These are phyloP conservation scores for Valencia hispanica DNA, from an alignment of 2,797 vertebrate genomes.

Conservation along the genomic window DNA sequence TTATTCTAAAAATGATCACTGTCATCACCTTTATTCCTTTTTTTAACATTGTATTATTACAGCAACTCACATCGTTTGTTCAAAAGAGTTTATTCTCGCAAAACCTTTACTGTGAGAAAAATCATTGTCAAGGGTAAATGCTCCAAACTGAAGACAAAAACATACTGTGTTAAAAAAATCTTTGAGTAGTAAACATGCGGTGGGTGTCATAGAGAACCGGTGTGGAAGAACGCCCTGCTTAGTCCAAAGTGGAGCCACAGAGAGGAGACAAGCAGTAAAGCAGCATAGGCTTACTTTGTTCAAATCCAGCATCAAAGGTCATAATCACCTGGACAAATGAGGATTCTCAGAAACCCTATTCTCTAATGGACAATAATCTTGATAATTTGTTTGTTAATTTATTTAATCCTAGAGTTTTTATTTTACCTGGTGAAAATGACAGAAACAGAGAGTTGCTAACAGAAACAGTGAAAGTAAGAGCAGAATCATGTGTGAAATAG, in stretches of 20 bases:
- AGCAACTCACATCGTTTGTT: background rate
- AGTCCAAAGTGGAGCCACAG: slow-evolving; percentile 34
- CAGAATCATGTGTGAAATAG: slow-evolving; percentile 69
- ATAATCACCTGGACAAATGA: slow-evolving; percentile 73
- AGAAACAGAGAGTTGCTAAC: slow-evolving; percentile 25
- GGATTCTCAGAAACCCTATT: slow-evolving; percentile 49
- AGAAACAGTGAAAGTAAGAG: slow-evolving; percentile 34
- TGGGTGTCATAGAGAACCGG: slow-evolving; percentile 29
- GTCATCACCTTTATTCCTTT: background rate
- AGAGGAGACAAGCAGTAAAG: slow-evolving; percentile 66
- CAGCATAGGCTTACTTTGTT: slow-evolving; percentile 42
- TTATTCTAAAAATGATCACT: background rate
- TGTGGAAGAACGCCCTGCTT: slow-evolving; percentile 21
- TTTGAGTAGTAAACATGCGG: slow-evolving; percentile 11
- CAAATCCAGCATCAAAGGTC: slow-evolving; percentile 78
- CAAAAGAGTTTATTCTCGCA: slow-evolving; percentile 32
- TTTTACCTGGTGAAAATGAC: slow-evolving; percentile 48
- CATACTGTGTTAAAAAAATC: slow-evolving; percentile 17
- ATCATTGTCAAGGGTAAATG: slow-evolving; percentile 30
- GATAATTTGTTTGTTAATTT: slow-evolving; percentile 56
- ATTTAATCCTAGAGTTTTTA: slow-evolving; percentile 51
- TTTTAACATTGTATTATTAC: background rate
- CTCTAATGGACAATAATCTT: slow-evolving; percentile 32
- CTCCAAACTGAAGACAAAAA: slow-evolving; percentile 38
- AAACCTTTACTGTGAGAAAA: slow-evolving; percentile 36